A percentile compares a stretch with the other conserved stretches of the same genome.
Evolutionary conservation across 2,888 invertebrate species (phyloP).

Genomic region (Polyploca ridens): DNA sequence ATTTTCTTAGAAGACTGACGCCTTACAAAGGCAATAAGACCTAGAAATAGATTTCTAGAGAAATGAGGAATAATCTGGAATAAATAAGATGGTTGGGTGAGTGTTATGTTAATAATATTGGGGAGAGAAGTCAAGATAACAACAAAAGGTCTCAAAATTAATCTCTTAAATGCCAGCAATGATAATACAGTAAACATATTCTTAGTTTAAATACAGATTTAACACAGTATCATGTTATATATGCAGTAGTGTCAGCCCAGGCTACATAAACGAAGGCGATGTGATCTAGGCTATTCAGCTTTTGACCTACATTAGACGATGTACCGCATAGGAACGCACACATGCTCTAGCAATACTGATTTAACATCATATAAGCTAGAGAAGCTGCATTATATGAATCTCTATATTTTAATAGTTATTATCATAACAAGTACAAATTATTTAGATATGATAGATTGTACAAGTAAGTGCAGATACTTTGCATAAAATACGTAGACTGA

Average conservation of each 20-base stretch:
- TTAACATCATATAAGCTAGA: background rate
- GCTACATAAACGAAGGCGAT: slow-evolving; percentile 2
- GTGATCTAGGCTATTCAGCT: slow-evolving; percentile 8
- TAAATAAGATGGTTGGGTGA: background rate
- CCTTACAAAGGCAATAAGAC: background rate
- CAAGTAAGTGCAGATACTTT: too few species aligned
- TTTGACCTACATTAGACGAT: background rate
- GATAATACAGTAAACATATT: background rate
- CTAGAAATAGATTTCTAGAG: background rate
- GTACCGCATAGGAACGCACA: background rate
- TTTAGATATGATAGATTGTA: too few species aligned
- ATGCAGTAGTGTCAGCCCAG: background rate
- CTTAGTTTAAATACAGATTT: background rate
- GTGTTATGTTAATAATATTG: background rate
- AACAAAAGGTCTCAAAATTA: background rate
- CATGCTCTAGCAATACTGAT: background rate
- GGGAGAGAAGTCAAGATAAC: background rate
- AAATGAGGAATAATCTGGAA: too few species aligned
- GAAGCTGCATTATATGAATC: background rate
- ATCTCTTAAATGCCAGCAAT: background rate
- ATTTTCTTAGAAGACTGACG: background rate
- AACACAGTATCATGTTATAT: background rate
- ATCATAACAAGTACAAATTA: too few species aligned
- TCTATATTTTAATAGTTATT: too few species aligned
- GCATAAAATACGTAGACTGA: too few species aligned